A percentile compares a stretch with the other conserved stretches of the same genome.
phyloP scores from a whole-genome alignment of 2,113 vertebrate genomes.

The Leiothrix lutea region DNA sequence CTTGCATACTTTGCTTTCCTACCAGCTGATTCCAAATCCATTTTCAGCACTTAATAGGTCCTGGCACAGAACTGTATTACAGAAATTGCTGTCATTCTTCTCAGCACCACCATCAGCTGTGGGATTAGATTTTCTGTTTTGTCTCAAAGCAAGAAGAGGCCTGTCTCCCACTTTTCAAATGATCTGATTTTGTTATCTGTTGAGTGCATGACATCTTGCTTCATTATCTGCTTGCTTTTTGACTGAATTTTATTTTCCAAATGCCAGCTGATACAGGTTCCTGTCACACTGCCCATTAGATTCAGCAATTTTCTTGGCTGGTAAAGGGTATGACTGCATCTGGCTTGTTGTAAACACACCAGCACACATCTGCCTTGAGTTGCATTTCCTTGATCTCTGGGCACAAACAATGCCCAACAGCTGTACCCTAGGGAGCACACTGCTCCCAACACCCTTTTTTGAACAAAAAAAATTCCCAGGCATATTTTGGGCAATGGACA shows the following conservation, averaged over 20 bases:
- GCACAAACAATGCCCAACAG: not conserved
- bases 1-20: not conserved
- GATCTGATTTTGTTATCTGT: not conserved
- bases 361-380: not conserved
- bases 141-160: not conserved
- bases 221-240: not conserved
- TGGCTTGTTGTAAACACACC: not conserved
- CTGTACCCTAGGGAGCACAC: fast-evolving
- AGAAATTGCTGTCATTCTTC: not conserved
- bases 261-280: not conserved
- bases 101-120: not conserved
- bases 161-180: not conserved
- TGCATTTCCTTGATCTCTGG: not conserved
- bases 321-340: not conserved
- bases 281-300: not conserved
- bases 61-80: not conserved
- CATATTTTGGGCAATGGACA: fast-evolving
- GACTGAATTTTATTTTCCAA: not conserved
- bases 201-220: not conserved
- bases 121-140: not conserved
- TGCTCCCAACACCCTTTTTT: not conserved
- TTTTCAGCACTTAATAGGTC: not conserved
- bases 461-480: not conserved
- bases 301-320: not conserved
- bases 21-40: not conserved